A percentile compares a stretch with the other conserved stretches of the same genome.
Conservation (phyloP, 2,113 vertebrate species). For the Calyptommatus sinebrachiatus region DNA sequence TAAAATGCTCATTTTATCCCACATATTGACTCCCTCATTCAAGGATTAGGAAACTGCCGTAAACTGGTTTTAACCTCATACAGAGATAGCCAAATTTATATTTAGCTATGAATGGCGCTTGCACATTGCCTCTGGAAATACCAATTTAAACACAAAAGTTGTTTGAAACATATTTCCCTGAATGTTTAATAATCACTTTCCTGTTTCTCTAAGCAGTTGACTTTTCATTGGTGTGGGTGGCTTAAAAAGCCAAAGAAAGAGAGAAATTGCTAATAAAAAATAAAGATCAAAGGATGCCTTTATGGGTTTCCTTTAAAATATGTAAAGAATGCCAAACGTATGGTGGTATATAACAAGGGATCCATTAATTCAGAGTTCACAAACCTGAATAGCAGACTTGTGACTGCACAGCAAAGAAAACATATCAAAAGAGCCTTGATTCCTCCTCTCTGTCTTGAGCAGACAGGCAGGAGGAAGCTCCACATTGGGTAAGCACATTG, state of each 20-base stretch:
- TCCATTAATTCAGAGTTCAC: neutral
- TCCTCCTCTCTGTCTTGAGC: neutral
- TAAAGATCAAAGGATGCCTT: conserved; percentile 1
- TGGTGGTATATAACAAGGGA: neutral
- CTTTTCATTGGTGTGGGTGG: conserved; percentile 6
- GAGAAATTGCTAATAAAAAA: conserved; percentile 12
- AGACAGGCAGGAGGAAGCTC: neutral
- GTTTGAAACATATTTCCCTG: conserved; percentile 4
- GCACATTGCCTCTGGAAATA: neutral
- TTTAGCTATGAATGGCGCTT: neutral
- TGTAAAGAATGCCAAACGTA: conserved; percentile 3
- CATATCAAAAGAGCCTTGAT: neutral
- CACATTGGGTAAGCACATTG: neutral
- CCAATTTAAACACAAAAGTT: neutral
- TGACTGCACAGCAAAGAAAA: neutral
- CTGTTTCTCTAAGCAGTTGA: neutral
- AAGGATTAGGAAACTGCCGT: neutral
- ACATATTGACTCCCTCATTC: neutral
- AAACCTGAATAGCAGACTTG: neutral
- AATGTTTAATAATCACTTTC: conserved; percentile 21
- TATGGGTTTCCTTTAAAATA: neutral
- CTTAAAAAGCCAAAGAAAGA: neutral
- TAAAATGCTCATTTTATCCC: neutral
- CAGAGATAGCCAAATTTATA: neutral
- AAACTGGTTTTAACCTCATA: neutral